Percentiles rank a stretch among this genome's conserved stretches.
Evolutionary conservation across 2,888 invertebrate genomes (phyloP).

Genomic region (Parapristionchus giblindavisi): DNA sequence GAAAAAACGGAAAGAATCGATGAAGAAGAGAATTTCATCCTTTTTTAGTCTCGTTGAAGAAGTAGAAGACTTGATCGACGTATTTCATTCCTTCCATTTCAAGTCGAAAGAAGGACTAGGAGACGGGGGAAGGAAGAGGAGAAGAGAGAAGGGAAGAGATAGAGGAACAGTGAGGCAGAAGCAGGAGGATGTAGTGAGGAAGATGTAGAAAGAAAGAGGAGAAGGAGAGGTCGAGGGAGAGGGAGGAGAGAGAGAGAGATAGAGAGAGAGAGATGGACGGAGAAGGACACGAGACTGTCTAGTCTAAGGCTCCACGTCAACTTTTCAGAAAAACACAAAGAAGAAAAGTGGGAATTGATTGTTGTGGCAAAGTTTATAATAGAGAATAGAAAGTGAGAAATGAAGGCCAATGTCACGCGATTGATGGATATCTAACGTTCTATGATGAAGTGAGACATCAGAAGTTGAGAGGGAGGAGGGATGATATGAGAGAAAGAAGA

Average conservation of each 20-base stretch:
- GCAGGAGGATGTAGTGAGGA: neutral
- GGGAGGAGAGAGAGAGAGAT: conserved; percentile 12
- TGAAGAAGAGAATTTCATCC: conserved; percentile 10
- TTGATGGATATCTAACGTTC: conserved; percentile 1
- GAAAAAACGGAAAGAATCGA: neutral
- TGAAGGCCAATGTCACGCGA: conserved; percentile 33
- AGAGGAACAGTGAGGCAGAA: neutral
- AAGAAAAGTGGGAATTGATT: too few species aligned
- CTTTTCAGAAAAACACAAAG: too few species aligned
- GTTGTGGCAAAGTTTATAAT: too few species aligned
- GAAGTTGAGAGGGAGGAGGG: conserved; percentile 5
- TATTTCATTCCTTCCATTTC: too few species aligned
- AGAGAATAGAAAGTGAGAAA: too few species aligned
- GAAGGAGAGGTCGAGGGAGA: too few species aligned
- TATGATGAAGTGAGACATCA: conserved; percentile 7
- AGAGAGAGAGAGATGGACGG: too few species aligned
- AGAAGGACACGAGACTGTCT: too few species aligned
- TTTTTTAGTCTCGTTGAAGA: neutral
- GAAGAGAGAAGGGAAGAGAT: neutral
- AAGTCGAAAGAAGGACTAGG: neutral
- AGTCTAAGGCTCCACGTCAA: too few species aligned
- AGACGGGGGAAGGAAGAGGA: neutral
- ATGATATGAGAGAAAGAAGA: neutral
- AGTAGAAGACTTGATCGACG: too few species aligned
- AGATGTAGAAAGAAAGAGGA: too few species aligned